Conservation (phyloP, 1,140 invertebrate species). For the Zaprionus africanus region DNA sequence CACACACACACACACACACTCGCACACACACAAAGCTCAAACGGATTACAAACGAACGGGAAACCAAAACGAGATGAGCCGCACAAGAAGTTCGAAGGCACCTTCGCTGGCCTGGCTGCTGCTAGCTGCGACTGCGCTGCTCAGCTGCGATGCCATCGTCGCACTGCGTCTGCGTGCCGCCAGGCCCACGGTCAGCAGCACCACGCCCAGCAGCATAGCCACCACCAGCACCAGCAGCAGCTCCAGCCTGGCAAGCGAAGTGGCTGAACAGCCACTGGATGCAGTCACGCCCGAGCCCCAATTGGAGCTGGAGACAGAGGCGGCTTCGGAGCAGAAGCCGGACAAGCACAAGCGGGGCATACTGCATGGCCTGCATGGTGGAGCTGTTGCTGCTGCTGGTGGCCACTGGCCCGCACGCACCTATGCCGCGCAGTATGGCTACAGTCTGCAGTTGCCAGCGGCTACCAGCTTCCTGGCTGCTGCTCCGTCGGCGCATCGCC, state of each 20-base stretch:
- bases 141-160: neutral
- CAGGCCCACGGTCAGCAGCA: constrained; percentile 31
- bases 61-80: neutral
- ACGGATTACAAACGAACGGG: constrained; percentile 25
- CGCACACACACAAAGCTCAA: neutral
- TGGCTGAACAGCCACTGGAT: constrained; percentile 8
- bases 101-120: neutral
- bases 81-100: neutral
- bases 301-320: constrained; percentile 1
- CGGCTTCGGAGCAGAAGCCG: constrained; percentile 3
- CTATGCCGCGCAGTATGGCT: constrained; percentile 77
- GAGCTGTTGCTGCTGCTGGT: neutral
- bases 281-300: neutral
- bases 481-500: constrained; percentile 43
- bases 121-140: constrained; percentile 28
- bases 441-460: constrained; percentile 68
- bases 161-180: constrained; percentile 49
- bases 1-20: neutral
- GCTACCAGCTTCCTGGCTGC: constrained; percentile 61
- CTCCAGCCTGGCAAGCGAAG: constrained; percentile 2
- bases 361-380: constrained; percentile 50
- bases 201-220: constrained; percentile 39
- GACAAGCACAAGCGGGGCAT: constrained; percentile 75
- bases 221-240: constrained; percentile 17
- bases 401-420: constrained; percentile 65